Percentiles rank a stretch among this genome's conserved stretches.
Evolutionary conservation across 2,113 vertebrate species (phyloP).

Genomic region (Progne subis): DNA sequence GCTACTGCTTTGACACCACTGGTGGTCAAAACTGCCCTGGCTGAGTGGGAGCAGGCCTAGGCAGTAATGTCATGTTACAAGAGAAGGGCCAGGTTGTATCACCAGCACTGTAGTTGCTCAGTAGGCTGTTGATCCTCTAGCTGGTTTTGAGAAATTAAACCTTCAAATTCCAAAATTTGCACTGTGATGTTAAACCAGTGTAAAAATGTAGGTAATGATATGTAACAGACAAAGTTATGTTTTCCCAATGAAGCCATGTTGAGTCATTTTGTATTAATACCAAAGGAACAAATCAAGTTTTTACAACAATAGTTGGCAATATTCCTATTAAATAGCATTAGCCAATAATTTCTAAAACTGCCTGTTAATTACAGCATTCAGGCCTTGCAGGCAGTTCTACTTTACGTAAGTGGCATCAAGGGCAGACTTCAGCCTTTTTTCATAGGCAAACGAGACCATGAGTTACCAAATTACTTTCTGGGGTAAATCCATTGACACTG

Average conservation of each 20-base stretch:
- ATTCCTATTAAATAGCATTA: constrained; percentile 42
- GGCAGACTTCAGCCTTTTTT: neutral
- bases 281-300: neutral
- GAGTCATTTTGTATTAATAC: constrained; percentile 21
- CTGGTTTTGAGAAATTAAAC: neutral
- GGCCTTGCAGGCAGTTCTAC: constrained; percentile 26
- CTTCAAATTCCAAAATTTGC: neutral
- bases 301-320: constrained; percentile 22
- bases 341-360: constrained; percentile 33
- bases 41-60: neutral
- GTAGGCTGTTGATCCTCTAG: neutral
- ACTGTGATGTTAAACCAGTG: neutral
- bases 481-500: neutral
- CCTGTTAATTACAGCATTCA: constrained; percentile 14
- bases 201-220: neutral
- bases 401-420: neutral
- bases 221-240: neutral
- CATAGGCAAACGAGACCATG: neutral
- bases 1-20: neutral
- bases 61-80: neutral
- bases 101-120: neutral
- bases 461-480: neutral
- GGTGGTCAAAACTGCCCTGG: neutral
- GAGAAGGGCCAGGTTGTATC: neutral
- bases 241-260: neutral